Percentiles rank a stretch among this genome's conserved stretches.
Conservation (phyloP, 2,113 vertebrate species). For the Centropristis striata region DNA sequence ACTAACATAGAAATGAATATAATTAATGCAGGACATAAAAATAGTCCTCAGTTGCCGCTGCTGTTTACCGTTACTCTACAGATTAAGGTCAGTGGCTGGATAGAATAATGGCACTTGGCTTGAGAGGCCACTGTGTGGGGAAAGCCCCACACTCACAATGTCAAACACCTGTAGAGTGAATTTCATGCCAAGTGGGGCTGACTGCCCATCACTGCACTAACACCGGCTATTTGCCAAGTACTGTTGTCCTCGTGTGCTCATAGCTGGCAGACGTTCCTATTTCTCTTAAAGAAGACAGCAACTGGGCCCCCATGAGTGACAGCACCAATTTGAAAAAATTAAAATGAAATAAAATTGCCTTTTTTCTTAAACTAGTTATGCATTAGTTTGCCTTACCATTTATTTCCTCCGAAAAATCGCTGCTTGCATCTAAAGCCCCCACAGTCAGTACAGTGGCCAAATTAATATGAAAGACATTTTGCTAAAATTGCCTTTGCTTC, state of each 20-base stretch:
- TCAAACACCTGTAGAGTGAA: too few relatives aligned
- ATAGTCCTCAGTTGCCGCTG: too few relatives aligned
- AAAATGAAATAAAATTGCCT: too few relatives aligned
- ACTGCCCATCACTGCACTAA: background rate
- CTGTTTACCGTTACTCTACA: background rate
- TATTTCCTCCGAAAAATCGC: too few relatives aligned
- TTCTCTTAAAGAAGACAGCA: background rate
- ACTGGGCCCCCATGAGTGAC: too few relatives aligned
- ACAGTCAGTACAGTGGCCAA: background rate
- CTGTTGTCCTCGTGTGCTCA: background rate
- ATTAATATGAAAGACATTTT: background rate
- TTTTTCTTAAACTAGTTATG: too few relatives aligned
- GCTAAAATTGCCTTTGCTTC: background rate
- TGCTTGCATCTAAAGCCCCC: background rate
- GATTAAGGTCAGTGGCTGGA: background rate
- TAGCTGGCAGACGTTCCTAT: background rate
- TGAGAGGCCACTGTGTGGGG: background rate
- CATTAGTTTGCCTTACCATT: too few relatives aligned
- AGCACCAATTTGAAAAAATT: too few relatives aligned
- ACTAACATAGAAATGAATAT: too few relatives aligned
- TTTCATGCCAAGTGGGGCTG: background rate
- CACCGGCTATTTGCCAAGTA: background rate
- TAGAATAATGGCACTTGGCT: background rate
- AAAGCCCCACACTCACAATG: too few relatives aligned
- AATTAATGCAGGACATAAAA: background rate